Base-by-base conservation (phyloP, 2,113 vertebrate species). In the Pleuronectes platessa region DNA sequence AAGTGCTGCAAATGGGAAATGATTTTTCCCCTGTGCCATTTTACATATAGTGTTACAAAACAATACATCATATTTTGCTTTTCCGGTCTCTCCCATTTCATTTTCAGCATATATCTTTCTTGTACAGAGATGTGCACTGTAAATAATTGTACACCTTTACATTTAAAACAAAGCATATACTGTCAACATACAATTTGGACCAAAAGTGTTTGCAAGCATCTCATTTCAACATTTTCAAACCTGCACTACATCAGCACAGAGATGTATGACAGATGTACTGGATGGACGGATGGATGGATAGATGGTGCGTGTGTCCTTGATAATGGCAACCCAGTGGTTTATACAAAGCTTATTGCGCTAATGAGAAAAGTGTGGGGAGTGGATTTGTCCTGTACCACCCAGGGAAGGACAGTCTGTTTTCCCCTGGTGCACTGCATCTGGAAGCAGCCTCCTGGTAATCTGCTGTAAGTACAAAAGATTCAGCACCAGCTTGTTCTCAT, bases 291-390 rank as follows among this genome's bases (percentile, higher is more conserved):
- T 69, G 54, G 78, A 85, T 88, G 78, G 71, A 84, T 61, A 70
- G 79, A 83, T 63, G 73, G 76, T 82, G 74, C 31, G 13, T 89
- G 82, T 85, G 86, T 90, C 88, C 81, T 87, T 92, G 90, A 89
- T 83, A 85, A 82, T 82, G 69, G 66, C 75, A 62, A 78, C 72
- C 79, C 73, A 78, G 81, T 74, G 78, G 80, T 92, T 93, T 92
- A 88, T 83, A 89, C 86, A 89, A 89, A 90, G 84, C 83, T 81
- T 90, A 90, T 93, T 92, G 92, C 53, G 31, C 83, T 95, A 94
- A 94, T 94, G 86, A 89, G 90, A 93, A 94, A 91, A 92, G 83
- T 93, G 88, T 94, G 93, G 78, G 76, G 82, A 89, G 78, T 63
- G 70, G 75, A 87, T 90, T 90, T 91, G 78, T 86, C 81, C 81